These are phyloP conservation scores for Tarsius wallacei DNA, from an alignment of 2,797 vertebrate genomes.

Conservation along the genomic window DNA sequence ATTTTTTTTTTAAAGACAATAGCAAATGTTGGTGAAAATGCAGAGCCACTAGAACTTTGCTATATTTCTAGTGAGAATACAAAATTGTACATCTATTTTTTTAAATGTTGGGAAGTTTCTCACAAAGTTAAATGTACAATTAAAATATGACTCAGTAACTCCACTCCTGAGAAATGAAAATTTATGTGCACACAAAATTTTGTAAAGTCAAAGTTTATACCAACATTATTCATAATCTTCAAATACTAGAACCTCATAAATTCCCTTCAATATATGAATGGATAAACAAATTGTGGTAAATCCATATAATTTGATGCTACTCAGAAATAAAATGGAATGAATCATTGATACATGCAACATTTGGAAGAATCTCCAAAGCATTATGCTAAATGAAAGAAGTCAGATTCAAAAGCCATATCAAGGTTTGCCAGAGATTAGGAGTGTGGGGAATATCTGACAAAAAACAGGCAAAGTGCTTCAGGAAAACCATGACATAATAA, in stretches of 20 bases:
- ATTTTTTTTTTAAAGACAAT: background rate
- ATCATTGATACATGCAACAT: background rate
- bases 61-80: background rate
- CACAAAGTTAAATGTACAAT: background rate
- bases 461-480: background rate
- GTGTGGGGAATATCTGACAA: background rate
- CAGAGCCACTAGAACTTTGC: background rate
- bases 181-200: background rate
- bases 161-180: background rate
- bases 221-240: background rate
- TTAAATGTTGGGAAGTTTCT: background rate
- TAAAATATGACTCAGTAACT: background rate
- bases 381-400: background rate
- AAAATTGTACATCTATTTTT: background rate
- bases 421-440: background rate
- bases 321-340: background rate
- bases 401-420: background rate
- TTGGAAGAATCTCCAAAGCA: background rate
- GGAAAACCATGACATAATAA: background rate
- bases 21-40: background rate
- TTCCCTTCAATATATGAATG: background rate
- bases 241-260: background rate
- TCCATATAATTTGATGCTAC: background rate
- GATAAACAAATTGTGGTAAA: background rate
- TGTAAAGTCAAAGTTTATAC: background rate